Evolutionary conservation across 2,113 vertebrate species (phyloP), one percentile per base, ranked within the genome.

Genomic region (Microtus pennsylvanicus): DNA sequence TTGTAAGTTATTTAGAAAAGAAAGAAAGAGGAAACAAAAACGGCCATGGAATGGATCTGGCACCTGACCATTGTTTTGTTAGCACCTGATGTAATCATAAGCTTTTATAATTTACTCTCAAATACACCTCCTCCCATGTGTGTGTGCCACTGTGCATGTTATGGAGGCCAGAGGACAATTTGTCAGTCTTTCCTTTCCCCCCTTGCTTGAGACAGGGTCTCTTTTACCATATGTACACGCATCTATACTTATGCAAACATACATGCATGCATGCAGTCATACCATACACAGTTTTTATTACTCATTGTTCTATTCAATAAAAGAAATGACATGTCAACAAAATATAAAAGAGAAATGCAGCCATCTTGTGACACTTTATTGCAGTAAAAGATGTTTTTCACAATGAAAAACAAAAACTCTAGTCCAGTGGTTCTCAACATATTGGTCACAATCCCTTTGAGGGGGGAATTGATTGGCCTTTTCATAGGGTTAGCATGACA

Each of bases 351-450:
- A 17, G 30, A 3, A 4, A 55, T 12, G 82, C 42, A 24, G 42
- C 58, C 81, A 86, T 91, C 91, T 89, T 83, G 30, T 75, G 21
- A 77, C 22, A 92, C 75, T 30, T 88, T 55, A 94, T 86, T 2
- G 94, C 11, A 90, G 88, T 76, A 89, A 87, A 89, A 87, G 75
- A 87, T 21, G 19, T 58, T 58, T 58, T 58, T 7, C 45, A 77
- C 47, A 77, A n/a, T 33, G 33, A 89, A 96, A 55, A 80, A 35
- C 67, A 11, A 28, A 11, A 28, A 30, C 28, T 45, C 42, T 9
- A 47, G 65, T 67, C 6, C 22, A 76, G 74, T 24, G 24, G 38
- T 42, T 75, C 22, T 75, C 38, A 75, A 42, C 45, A 45, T 77
- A 28, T 50, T 45, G 75, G 26, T 77, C 45, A 47, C 1, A 28